phyloP scores from a whole-genome alignment of 2,113 vertebrate species.

The Hemiprocne comata region DNA sequence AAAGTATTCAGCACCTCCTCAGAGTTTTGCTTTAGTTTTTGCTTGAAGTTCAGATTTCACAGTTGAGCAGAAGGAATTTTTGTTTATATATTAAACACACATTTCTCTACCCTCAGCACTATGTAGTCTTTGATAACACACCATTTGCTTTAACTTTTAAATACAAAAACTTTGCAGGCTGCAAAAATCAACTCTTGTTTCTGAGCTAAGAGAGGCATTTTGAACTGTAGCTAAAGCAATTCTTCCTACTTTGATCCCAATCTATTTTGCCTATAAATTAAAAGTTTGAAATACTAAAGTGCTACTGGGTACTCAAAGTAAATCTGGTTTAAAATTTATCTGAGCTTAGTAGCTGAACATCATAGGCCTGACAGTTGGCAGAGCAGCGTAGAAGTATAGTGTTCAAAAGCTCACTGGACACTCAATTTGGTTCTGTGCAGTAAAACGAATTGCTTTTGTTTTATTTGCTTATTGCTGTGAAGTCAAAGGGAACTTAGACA shows the following conservation, averaged over 20 bases:
- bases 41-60: not conserved
- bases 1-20: not conserved
- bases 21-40: not conserved
- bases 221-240: not conserved
- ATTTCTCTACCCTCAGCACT: not conserved
- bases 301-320: not conserved
- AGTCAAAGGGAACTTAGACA: not conserved
- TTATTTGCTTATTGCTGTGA: not conserved
- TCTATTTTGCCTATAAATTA: not conserved
- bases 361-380: not conserved
- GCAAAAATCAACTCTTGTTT: not conserved
- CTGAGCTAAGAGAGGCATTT: not conserved
- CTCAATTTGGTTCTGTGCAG: not conserved
- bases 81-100: not conserved
- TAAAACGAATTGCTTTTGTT: not conserved
- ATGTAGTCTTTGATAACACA: fast-evolving
- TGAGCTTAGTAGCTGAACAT: not conserved
- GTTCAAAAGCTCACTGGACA: not conserved
- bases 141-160: not conserved
- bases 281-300: not conserved
- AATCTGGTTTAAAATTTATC: not conserved
- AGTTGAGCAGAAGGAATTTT: not conserved
- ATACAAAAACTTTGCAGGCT: not conserved
- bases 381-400: fast-evolving
- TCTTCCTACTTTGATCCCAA: not conserved